Percentiles rank a stretch among this genome's conserved stretches.
Evolutionary conservation across 2,888 invertebrate genomes (phyloP).

Genomic region (Volucella bombylans): DNA sequence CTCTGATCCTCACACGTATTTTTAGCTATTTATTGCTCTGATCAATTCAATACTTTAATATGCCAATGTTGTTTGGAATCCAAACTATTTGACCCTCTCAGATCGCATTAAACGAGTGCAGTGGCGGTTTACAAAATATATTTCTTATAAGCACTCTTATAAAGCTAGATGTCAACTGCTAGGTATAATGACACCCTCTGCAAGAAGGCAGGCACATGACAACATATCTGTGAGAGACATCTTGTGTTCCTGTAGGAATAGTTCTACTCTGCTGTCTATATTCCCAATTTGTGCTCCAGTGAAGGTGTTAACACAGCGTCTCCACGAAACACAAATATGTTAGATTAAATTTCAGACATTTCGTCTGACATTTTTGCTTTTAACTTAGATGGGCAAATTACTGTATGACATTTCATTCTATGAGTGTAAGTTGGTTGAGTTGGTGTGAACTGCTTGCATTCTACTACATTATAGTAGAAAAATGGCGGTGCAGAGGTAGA

Average conservation of each 20-base stretch:
- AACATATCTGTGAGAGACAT: constrained; percentile 13
- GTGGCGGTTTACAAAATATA: not conserved
- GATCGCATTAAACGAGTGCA: constrained; percentile 5
- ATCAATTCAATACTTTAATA: not conserved
- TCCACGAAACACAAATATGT: too few relatives aligned
- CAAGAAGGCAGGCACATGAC: not conserved
- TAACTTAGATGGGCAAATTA: too few relatives aligned
- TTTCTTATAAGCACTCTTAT: not conserved
- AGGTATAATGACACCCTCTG: not conserved
- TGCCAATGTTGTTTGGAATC: not conserved
- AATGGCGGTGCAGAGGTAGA: too few relatives aligned
- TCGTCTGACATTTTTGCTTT: too few relatives aligned
- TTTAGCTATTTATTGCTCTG: not conserved
- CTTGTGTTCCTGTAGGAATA: not conserved
- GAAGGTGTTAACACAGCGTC: not conserved
- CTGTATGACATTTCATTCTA: too few relatives aligned
- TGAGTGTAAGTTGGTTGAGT: too few relatives aligned
- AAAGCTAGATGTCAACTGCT: not conserved
- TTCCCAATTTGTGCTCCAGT: constrained; percentile 6
- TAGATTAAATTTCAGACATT: too few relatives aligned
- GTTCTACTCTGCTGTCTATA: not conserved
- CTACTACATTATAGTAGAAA: too few relatives aligned
- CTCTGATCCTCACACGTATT: not conserved
- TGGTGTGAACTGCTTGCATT: too few relatives aligned
- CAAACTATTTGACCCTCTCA: not conserved